Evolutionary conservation across 1,140 invertebrate genomes (phyloP).

Genomic region (Listronotus oregonensis): DNA sequence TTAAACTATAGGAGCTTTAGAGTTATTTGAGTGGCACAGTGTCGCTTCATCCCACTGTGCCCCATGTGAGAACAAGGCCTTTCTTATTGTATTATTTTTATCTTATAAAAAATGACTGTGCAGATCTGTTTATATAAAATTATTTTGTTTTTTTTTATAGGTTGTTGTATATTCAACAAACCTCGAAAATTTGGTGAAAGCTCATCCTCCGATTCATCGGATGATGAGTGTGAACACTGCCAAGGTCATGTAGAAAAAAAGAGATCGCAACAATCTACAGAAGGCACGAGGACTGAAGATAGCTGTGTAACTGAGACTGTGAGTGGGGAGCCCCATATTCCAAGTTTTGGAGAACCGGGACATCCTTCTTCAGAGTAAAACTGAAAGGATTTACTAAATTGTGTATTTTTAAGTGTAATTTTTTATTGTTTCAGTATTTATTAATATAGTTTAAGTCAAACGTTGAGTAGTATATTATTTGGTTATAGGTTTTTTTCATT

Average conservation of each 20-base stretch:
- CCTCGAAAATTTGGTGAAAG: slow-evolving; percentile 80
- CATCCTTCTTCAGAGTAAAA: background rate
- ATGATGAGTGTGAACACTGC: slow-evolving; percentile 84
- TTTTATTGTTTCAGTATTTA: too few relatives aligned
- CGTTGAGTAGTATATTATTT: too few relatives aligned
- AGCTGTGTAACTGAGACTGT: slow-evolving; percentile 10
- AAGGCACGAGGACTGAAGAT: background rate
- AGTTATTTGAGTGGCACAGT: too few relatives aligned
- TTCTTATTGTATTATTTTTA: too few relatives aligned
- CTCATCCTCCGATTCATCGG: slow-evolving; percentile 73
- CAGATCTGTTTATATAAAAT: background rate
- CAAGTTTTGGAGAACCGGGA: slow-evolving; percentile 8
- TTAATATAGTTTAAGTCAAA: too few relatives aligned
- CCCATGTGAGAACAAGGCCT: too few relatives aligned
- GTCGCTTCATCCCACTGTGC: too few relatives aligned
- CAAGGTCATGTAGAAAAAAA: slow-evolving; percentile 79
- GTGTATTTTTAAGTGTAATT: too few relatives aligned
- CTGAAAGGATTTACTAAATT: too few relatives aligned
- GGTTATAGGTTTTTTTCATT: too few relatives aligned
- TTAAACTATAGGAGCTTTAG: too few relatives aligned
- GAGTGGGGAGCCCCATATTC: background rate
- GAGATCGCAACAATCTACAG: slow-evolving; percentile 58
- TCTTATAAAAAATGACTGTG: slow-evolving; percentile 11
- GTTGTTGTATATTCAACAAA: slow-evolving; percentile 89
- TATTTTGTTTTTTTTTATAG: slow-evolving; percentile 57